Base-by-base conservation (phyloP, 1,140 invertebrate species). In the Gryon sp. region DNA sequence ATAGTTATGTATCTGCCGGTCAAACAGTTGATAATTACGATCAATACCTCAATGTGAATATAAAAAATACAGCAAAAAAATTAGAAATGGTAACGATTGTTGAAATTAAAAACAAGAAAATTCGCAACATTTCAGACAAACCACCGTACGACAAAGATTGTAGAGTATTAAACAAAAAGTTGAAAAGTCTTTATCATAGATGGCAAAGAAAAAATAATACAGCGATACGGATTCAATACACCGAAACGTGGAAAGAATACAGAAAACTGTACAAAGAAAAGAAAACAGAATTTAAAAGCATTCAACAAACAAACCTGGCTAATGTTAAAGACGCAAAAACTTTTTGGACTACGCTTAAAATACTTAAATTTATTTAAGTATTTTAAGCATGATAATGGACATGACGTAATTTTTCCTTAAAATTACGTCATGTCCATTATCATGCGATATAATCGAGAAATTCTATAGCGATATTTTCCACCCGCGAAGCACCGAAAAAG, bases 101-200 rank as follows among this genome's bases (percentile, higher is more conserved):
- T n/a, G n/a, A n/a, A n/a, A n/a, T n/a, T n/a, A n/a, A n/a, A n/a
- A n/a, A n/a, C n/a, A n/a, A n/a, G n/a, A n/a, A n/a, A n/a, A n/a
- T n/a, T n/a, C n/a, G n/a, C n/a, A n/a, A n/a, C n/a, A n/a, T n/a
- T n/a, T 9, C 7, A 30, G 11, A 32, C 7, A 32, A 32, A 12
- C 30, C 30, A 2, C 14, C n/a, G 30, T 32, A 12, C n/a, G 30
- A 32, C 30, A 38, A 38, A 11, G 34, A 38, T 38, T 38, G 34
- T 38, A 3, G 15, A 3, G 8, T 18, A 2, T 16, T 7, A 2
- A 38, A 8, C 7, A 18, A 1, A 7, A 18, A 38, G 7, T 16
- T 7, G 2, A 38, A 18, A 8, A 3, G 5, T 2, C 5, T 1
- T 16, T 38, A 18, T 8, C 15, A 7, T 0, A 38, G 18, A 8